phyloP scores from a whole-genome alignment of 2,113 vertebrate species.

The Istiophorus platypterus region DNA sequence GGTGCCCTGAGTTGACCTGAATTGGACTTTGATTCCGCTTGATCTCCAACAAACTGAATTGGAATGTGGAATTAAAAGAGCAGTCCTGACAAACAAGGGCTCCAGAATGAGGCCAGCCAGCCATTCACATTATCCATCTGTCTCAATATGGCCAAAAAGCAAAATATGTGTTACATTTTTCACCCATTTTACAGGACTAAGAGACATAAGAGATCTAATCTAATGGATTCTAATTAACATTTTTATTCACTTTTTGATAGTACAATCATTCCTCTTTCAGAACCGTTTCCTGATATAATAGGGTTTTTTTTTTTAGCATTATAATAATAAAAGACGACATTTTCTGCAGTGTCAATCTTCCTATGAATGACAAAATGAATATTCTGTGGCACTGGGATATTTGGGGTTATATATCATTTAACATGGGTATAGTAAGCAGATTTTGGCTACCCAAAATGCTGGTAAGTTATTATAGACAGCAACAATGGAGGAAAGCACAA shows the following conservation, averaged over 20 bases:
- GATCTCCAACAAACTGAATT: conserved; percentile 16
- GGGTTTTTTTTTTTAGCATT: neutral
- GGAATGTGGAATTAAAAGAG: neutral
- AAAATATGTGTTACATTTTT: neutral
- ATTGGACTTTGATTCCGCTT: conserved; percentile 2
- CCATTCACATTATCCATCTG: conserved; percentile 46
- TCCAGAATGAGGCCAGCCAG: conserved; percentile 40
- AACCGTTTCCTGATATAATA: neutral
- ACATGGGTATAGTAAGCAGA: too few relatives aligned
- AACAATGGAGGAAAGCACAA: too few relatives aligned
- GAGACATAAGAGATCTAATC: neutral
- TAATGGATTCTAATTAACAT: neutral
- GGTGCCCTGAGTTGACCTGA: neutral
- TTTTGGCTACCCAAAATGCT: too few relatives aligned
- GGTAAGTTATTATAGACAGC: too few relatives aligned
- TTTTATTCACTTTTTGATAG: neutral
- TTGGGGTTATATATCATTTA: too few relatives aligned
- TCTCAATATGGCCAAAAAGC: conserved; percentile 17
- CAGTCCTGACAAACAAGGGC: conserved; percentile 22
- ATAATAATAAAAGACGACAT: neutral
- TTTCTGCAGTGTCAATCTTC: too few relatives aligned
- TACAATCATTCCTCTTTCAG: too few relatives aligned
- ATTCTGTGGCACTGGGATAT: too few relatives aligned
- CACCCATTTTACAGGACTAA: neutral
- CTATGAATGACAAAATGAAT: too few relatives aligned